phyloP scores from a whole-genome alignment of 2,888 invertebrate genomes.

The Globia sparganii region DNA sequence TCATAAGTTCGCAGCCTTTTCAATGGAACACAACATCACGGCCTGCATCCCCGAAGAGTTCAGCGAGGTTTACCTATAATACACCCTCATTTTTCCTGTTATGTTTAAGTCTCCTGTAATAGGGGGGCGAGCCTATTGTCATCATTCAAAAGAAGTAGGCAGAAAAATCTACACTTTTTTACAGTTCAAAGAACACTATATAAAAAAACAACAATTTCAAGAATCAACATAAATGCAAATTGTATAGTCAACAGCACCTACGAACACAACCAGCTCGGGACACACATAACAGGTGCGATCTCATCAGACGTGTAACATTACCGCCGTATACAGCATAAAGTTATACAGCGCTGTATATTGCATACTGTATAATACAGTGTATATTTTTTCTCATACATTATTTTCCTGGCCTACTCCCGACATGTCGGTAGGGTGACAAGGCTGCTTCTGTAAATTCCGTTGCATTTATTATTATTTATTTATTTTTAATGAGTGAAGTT shows the following conservation, averaged over 20 bases:
- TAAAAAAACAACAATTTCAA: conserved; percentile 30
- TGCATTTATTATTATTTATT: background rate
- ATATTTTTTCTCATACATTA: conserved; percentile 69
- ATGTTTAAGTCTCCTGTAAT: background rate
- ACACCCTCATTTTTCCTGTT: background rate
- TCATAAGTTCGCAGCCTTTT: background rate
- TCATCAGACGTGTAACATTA: conserved; percentile 58
- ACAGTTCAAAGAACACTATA: background rate
- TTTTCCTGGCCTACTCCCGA: conserved; percentile 63
- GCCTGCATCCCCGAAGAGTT: background rate
- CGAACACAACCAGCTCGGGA: conserved; percentile 19
- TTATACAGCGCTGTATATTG: conserved; percentile 57
- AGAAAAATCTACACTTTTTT: background rate
- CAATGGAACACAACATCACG: background rate
- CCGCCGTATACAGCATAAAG: conserved; percentile 52
- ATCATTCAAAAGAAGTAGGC: background rate
- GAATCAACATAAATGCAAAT: conserved; percentile 47
- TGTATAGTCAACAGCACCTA: conserved; percentile 10
- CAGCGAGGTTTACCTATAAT: background rate
- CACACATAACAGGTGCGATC: conserved; percentile 49
- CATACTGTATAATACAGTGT: conserved; percentile 48
- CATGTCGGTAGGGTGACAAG: conserved; percentile 63
- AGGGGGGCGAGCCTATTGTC: background rate
- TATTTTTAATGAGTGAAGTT: no score
- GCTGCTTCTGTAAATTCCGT: background rate